Conservation (phyloP, 2,797 vertebrate genomes). For the Decapterus maruadsi region DNA sequence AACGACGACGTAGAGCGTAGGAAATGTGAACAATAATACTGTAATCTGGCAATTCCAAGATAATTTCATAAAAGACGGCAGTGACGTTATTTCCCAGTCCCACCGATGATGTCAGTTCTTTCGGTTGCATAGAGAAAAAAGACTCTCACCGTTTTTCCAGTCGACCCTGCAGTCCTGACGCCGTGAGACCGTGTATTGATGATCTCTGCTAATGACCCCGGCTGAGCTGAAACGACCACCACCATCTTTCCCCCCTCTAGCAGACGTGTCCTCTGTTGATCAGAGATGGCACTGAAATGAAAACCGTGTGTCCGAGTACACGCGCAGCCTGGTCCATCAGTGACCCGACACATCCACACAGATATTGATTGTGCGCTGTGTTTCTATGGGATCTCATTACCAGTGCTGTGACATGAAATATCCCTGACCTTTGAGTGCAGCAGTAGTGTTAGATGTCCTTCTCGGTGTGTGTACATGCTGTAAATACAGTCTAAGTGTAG, state of each 20-base stretch:
- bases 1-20: neutral
- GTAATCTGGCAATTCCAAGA: no score
- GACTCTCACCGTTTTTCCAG: neutral
- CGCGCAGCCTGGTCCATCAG: neutral
- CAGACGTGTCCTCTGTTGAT: neutral
- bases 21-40: no score
- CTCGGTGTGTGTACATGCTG: slow-evolving; percentile 37
- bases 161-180: neutral
- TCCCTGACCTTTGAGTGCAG: slow-evolving; percentile 67
- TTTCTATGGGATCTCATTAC: slow-evolving; percentile 50
- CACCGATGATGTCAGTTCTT: neutral
- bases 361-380: slow-evolving; percentile 45
- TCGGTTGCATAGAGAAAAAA: neutral
- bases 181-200: no score
- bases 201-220: neutral
- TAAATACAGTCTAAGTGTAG: slow-evolving; percentile 23
- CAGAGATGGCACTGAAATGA: neutral
- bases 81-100: no score
- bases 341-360: slow-evolving; percentile 6
- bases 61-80: neutral
- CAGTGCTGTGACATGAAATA: slow-evolving; percentile 77
- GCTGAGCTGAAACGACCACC: neutral
- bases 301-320: neutral
- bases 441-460: slow-evolving; percentile 56
- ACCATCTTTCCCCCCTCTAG: no score